phyloP scores from a whole-genome alignment of 2,888 invertebrate genomes.

The Cremastobaeus sp. region DNA sequence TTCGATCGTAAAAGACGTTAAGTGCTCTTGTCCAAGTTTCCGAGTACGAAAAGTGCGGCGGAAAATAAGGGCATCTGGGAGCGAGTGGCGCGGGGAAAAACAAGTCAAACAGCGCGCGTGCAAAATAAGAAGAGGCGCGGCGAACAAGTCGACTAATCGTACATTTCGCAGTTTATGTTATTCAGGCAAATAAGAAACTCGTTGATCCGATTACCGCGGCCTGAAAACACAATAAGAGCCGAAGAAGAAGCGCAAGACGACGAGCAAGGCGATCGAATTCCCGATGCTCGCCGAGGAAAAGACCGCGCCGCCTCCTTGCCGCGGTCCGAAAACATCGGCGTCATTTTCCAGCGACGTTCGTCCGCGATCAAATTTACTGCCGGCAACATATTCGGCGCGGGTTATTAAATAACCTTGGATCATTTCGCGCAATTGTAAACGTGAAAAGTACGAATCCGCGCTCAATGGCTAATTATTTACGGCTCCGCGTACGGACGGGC shows the following conservation, averaged over 20 bases:
- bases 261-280: slow-evolving; percentile 5
- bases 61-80: slow-evolving; percentile 58
- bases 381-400: too few species aligned
- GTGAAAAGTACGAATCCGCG: too few species aligned
- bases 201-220: slow-evolving; percentile 23
- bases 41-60: slow-evolving; percentile 60
- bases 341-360: too few species aligned
- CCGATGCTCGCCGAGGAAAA: neutral
- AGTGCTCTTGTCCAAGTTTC: slow-evolving; percentile 65
- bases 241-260: neutral
- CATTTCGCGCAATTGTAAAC: too few species aligned
- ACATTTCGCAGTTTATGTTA: slow-evolving; percentile 27
- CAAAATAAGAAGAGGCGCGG: slow-evolving; percentile 1
- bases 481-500: too few species aligned
- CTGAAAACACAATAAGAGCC: neutral
- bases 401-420: too few species aligned
- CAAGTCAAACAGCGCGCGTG: slow-evolving; percentile 47
- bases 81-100: slow-evolving; percentile 62
- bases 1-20: slow-evolving; percentile 72
- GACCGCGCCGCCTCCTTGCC: too few species aligned
- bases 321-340: too few species aligned
- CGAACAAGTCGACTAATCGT: slow-evolving; percentile 28
- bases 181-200: slow-evolving; percentile 32
- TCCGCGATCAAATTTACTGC: too few species aligned
- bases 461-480: too few species aligned